Percentiles rank a stretch among this genome's conserved stretches.
Evolutionary conservation across 2,797 vertebrate genomes (phyloP).

Genomic region (Anolis apletophallus): DNA sequence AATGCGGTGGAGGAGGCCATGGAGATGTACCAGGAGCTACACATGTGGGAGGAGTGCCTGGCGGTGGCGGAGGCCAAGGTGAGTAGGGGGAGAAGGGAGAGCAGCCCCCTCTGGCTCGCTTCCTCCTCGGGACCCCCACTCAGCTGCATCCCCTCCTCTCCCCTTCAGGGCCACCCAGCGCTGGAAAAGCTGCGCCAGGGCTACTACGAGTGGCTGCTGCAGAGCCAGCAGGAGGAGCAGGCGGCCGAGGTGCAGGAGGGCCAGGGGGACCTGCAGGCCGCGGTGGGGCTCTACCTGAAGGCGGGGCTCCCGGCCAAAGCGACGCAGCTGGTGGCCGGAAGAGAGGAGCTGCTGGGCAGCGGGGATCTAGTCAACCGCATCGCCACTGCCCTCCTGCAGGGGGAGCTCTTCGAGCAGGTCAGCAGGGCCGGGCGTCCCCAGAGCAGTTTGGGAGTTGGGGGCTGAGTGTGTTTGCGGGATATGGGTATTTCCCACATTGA

Average conservation of each 20-base stretch:
- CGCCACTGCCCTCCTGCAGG: constrained; percentile 85
- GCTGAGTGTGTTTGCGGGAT: neutral
- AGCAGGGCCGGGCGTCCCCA: constrained; percentile 28
- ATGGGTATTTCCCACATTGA: no score
- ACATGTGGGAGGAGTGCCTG: constrained; percentile 97
- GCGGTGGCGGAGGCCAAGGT: constrained; percentile 93
- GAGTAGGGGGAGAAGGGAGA: neutral
- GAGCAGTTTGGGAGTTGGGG: neutral
- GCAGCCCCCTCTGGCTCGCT: neutral
- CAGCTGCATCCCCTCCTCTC: neutral
- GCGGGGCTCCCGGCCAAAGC: constrained; percentile 94
- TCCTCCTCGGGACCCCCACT: neutral
- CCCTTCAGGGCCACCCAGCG: constrained; percentile 86
- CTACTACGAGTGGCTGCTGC: constrained; percentile 91
- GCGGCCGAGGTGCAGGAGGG: constrained; percentile 92
- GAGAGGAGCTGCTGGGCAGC: constrained; percentile 82
- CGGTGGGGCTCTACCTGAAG: constrained; percentile 89
- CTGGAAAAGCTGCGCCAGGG: constrained; percentile 85
- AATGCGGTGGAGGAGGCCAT: constrained; percentile 92
- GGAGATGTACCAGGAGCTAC: constrained; percentile 96
- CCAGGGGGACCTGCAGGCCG: constrained; percentile 86
- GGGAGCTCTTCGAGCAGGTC: constrained; percentile 93
- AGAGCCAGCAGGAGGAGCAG: constrained; percentile 93
- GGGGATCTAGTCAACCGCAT: constrained; percentile 83
- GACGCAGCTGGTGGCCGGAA: constrained; percentile 84